These are phyloP conservation scores for Pseudoatta argentina DNA, from an alignment of 1,140 invertebrate genomes.

Conservation along the genomic window DNA sequence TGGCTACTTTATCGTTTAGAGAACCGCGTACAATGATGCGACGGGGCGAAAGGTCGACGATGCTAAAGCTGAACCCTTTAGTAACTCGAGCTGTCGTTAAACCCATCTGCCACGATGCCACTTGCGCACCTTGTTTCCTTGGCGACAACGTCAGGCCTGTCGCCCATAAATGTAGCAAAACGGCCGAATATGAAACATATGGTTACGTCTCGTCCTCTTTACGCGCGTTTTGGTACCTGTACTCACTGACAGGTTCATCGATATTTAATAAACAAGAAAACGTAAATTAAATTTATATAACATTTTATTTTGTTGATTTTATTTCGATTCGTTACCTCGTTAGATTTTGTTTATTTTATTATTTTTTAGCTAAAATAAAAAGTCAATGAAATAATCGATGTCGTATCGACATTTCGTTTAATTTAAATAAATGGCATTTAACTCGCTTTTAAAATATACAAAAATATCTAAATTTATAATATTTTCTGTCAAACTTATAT, in stretches of 20 bases:
- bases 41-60: conserved; percentile 66
- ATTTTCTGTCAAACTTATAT: conserved; percentile 11
- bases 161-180: conserved; percentile 27
- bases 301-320: neutral
- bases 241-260: neutral
- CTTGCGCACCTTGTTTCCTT: conserved; percentile 26
- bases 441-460: neutral
- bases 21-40: conserved; percentile 31
- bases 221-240: neutral
- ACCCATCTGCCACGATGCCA: conserved; percentile 68
- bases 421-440: neutral
- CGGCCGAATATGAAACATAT: neutral
- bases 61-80: conserved; percentile 64
- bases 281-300: neutral
- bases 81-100: conserved; percentile 71
- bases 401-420: neutral
- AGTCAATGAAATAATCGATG: neutral
- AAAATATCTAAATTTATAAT: neutral
- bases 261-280: conserved; percentile 9
- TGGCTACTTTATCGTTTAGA: conserved; percentile 72
- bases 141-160: conserved; percentile 15
- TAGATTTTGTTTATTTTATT: neutral
- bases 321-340: neutral
- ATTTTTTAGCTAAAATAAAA: neutral
- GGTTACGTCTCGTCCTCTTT: neutral